Conservation (phyloP, 1,140 invertebrate species). For the Protaetia brevitarsis region DNA sequence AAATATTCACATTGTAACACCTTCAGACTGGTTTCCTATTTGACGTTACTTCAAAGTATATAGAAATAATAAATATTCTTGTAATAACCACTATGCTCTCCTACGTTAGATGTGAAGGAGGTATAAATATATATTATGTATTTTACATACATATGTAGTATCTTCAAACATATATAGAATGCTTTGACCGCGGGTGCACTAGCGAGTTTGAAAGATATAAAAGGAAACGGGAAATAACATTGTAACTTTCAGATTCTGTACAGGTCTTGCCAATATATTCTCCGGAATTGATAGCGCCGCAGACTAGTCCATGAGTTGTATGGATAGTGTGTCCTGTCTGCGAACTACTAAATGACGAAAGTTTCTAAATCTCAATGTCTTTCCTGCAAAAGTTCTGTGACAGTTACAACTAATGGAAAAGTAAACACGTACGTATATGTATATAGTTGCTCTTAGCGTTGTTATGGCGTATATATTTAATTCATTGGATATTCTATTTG, state of each 20-base stretch:
- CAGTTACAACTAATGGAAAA: slow-evolving; percentile 12
- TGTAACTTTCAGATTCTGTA: not conserved
- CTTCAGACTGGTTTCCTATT: not conserved
- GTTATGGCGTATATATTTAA: no score
- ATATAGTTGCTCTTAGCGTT: no score
- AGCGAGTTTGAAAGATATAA: not conserved
- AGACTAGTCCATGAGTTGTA: slow-evolving; percentile 11
- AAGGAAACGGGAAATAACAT: slow-evolving; percentile 4
- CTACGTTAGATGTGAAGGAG: not conserved
- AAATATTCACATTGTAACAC: no score
- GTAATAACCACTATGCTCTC: not conserved
- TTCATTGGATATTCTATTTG: no score
- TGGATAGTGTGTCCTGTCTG: slow-evolving; percentile 7
- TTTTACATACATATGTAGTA: no score
- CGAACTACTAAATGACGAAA: slow-evolving; percentile 16
- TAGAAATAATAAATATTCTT: not conserved
- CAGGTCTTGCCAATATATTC: slow-evolving; percentile 10
- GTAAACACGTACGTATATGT: no score
- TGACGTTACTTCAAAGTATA: not conserved
- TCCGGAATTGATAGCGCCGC: slow-evolving; percentile 4
- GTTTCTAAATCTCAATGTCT: not conserved
- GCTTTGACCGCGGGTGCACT: not conserved
- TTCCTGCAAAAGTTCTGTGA: not conserved
- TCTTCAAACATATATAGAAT: not conserved
- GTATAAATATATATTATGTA: no score